A percentile compares a stretch with the other conserved stretches of the same genome.
Evolutionary conservation across 2,797 vertebrate species (phyloP).

Genomic region (Darevskia nairensis): DNA sequence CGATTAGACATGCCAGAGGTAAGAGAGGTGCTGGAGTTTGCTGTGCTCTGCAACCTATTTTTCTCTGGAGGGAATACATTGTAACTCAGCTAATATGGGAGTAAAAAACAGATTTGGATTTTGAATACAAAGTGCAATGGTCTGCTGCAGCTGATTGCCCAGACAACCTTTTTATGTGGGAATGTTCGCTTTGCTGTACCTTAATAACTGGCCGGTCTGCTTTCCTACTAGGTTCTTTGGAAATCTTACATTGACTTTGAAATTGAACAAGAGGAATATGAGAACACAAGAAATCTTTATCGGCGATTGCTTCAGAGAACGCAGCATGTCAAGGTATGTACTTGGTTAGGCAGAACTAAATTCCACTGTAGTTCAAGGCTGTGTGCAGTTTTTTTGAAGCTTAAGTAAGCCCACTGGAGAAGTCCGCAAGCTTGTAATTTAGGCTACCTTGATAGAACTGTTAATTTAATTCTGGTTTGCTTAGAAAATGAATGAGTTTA

Average conservation of each 20-base stretch:
- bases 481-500: not conserved
- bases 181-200: not conserved
- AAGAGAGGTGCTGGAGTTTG: slow-evolving; percentile 6
- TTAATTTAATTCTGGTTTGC: not conserved
- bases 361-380: accelerated
- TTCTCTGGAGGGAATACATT: not conserved
- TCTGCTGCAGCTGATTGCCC: not conserved
- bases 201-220: not conserved
- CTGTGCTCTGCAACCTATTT: not conserved
- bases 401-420: not conserved
- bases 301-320: slow-evolving; percentile 92
- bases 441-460: not conserved
- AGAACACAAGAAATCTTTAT: slow-evolving; percentile 92
- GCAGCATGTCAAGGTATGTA: slow-evolving; percentile 92
- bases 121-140: not conserved
- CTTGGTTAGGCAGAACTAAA: not conserved
- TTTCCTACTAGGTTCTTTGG: slow-evolving; percentile 89
- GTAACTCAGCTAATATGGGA: not conserved
- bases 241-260: slow-evolving; percentile 99
- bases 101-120: not conserved
- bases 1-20: slow-evolving; percentile 99
- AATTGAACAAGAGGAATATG: slow-evolving; percentile 96
- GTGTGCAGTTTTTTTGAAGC: not conserved
- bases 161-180: not conserved
- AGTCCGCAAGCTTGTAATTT: not conserved